phyloP scores from a whole-genome alignment of 2,797 vertebrate species.

The Karalla daura region DNA sequence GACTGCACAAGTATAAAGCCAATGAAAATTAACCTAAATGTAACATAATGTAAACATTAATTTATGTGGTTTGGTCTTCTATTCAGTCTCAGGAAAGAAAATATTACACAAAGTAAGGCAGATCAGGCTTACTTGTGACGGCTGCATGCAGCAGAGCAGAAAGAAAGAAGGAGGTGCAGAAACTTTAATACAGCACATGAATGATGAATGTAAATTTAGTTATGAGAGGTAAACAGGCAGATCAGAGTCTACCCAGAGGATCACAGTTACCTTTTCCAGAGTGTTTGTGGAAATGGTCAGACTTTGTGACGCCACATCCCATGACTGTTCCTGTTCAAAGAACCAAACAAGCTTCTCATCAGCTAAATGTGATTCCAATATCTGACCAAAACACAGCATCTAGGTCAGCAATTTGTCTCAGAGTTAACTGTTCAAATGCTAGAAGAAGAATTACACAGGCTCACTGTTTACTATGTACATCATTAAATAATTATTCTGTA shows the following conservation, averaged over 20 bases:
- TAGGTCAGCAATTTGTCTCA: neutral
- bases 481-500: neutral
- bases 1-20: no score
- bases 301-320: conserved; percentile 86
- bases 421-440: neutral
- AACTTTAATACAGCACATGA: neutral
- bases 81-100: conserved; percentile 12
- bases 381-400: neutral
- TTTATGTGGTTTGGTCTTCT: neutral
- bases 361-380: neutral
- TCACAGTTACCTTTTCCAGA: conserved; percentile 74
- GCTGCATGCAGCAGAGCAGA: conserved; percentile 59
- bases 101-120: conserved; percentile 5
- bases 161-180: neutral
- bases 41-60: no score
- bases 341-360: conserved; percentile 22
- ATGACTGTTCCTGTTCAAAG: conserved; percentile 75
- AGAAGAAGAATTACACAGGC: neutral
- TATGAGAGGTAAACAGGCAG: neutral
- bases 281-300: conserved; percentile 75
- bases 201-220: neutral
- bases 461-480: neutral
- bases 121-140: conserved; percentile 75
- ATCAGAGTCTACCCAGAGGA: neutral
- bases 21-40: no score